phyloP scores from a whole-genome alignment of 2,888 invertebrate species.

The Emesis russula region DNA sequence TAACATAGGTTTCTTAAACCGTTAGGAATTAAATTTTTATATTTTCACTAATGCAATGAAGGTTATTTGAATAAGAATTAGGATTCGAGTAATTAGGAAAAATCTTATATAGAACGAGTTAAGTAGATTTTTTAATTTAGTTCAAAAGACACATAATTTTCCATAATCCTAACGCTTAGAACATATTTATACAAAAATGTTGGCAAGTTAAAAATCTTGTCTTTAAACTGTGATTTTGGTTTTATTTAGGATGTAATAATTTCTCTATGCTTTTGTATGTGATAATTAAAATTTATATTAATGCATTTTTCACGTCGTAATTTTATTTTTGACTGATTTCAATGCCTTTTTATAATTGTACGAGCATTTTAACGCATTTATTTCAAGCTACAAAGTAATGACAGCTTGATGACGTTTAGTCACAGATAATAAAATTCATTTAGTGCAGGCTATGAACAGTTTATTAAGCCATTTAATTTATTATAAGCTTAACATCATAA shows the following conservation, averaged over 20 bases:
- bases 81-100: constrained; percentile 91
- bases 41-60: constrained; percentile 95
- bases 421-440: constrained; percentile 72
- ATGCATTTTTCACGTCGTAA: constrained; percentile 87
- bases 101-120: constrained; percentile 92
- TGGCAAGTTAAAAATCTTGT: constrained; percentile 95
- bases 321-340: constrained; percentile 88
- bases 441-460: constrained; percentile 68
- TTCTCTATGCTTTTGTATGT: constrained; percentile 94
- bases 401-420: constrained; percentile 72
- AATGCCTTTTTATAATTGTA: constrained; percentile 85
- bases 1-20: constrained; percentile 95
- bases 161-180: constrained; percentile 92
- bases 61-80: constrained; percentile 94
- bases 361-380: constrained; percentile 72
- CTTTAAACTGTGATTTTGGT: constrained; percentile 95
- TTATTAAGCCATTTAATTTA: constrained; percentile 80
- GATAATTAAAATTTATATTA: constrained; percentile 92
- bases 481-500: constrained; percentile 81
- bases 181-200: constrained; percentile 94
- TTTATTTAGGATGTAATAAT: constrained; percentile 94
- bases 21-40: constrained; percentile 95
- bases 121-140: constrained; percentile 93
- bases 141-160: constrained; percentile 94
- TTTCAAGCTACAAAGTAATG: constrained; percentile 48